phyloP scores from a whole-genome alignment of 2,113 vertebrate genomes.

The Zosterops hypoxanthus region DNA sequence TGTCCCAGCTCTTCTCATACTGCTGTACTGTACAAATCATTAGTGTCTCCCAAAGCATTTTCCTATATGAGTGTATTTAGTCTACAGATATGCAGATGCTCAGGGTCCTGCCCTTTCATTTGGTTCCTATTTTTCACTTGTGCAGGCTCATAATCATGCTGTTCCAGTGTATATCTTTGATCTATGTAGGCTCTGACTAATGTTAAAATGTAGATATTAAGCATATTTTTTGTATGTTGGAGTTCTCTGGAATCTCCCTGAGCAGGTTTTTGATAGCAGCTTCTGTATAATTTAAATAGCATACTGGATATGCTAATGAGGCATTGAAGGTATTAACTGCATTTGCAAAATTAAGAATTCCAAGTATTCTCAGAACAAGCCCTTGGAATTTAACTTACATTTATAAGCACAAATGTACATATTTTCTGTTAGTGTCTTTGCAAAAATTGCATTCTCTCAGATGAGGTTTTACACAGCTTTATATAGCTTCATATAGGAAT shows the following conservation, averaged over 20 bases:
- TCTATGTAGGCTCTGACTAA: background rate
- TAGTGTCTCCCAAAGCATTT: conserved; percentile 20
- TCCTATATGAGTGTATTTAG: conserved; percentile 21
- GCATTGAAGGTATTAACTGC: conserved; percentile 8
- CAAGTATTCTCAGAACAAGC: background rate
- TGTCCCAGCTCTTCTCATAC: background rate
- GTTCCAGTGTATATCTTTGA: conserved; percentile 8
- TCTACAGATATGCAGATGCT: conserved; percentile 58
- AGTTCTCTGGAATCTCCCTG: conserved; percentile 51
- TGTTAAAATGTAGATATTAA: conserved; percentile 31
- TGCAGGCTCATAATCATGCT: conserved; percentile 6
- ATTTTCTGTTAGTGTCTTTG: conserved; percentile 14
- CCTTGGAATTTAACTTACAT: conserved; percentile 17
- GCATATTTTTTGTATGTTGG: background rate
- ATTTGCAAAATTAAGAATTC: conserved; percentile 45
- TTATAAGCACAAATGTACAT: background rate
- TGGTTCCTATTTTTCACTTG: conserved; percentile 18
- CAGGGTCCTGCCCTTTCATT: background rate
- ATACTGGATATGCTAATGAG: conserved; percentile 47
- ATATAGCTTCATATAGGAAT: background rate
- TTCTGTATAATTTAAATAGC: conserved; percentile 41
- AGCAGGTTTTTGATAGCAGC: background rate
- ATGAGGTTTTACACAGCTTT: background rate
- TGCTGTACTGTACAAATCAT: background rate
- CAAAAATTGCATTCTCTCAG: background rate